A percentile compares a stretch with the other conserved stretches of the same genome.
Evolutionary conservation across 2,888 invertebrate genomes (phyloP).

Genomic region (Chrysomela aeneicollis): DNA sequence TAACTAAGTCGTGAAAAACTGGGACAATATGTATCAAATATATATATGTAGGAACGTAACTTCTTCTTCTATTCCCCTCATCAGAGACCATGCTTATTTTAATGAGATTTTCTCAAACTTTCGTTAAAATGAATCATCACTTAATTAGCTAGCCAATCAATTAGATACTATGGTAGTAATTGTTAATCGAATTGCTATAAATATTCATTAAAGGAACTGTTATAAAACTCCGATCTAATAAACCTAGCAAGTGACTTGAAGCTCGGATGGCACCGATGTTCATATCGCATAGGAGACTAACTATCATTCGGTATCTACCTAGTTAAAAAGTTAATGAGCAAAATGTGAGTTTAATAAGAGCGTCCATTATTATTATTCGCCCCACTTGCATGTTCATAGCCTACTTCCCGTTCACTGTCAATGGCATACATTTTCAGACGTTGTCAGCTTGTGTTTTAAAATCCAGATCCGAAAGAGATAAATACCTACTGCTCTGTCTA

Average conservation of each 20-base stretch:
- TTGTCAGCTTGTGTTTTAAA: constrained; percentile 9
- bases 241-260: too few relatives aligned
- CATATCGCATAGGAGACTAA: constrained; percentile 31
- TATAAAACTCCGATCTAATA: constrained; percentile 10
- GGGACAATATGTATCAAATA: too few relatives aligned
- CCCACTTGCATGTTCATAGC: constrained; percentile 54
- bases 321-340: constrained; percentile 26
- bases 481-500: too few relatives aligned
- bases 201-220: constrained; percentile 14
- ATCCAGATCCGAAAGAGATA: too few relatives aligned
- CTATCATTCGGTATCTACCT: constrained; percentile 20
- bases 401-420: constrained; percentile 54
- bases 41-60: too few relatives aligned
- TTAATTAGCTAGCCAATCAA: not conserved
- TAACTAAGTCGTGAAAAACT: too few relatives aligned
- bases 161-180: not conserved
- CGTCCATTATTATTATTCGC: constrained; percentile 48
- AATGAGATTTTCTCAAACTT: too few relatives aligned
- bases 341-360: constrained; percentile 36
- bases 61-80: too few relatives aligned
- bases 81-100: too few relatives aligned
- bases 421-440: constrained; percentile 46
- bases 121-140: not conserved
- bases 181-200: constrained; percentile 1
- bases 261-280: constrained; percentile 32